These are phyloP conservation scores for Bryconaethiops microstoma DNA, from an alignment of 2,797 vertebrate genomes.

Conservation along the genomic window DNA sequence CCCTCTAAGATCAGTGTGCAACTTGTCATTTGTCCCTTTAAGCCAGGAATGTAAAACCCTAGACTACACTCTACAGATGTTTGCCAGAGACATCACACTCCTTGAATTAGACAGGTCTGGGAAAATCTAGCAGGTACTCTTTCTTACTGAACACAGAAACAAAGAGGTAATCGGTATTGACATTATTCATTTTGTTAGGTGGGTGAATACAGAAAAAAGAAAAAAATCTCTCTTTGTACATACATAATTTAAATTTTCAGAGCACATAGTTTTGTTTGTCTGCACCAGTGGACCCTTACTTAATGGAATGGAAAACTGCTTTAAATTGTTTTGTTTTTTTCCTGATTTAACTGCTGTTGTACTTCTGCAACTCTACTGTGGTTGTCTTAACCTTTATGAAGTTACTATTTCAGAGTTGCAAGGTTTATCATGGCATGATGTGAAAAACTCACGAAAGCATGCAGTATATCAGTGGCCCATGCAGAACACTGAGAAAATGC, in stretches of 20 bases:
- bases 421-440: no score
- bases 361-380: neutral
- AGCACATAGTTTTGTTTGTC: neutral
- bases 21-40: constrained; percentile 28
- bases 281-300: no score
- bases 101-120: constrained; percentile 66
- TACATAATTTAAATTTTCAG: neutral
- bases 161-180: neutral
- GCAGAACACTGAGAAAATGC: neutral
- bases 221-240: constrained; percentile 46
- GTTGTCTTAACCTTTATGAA: no score
- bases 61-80: constrained; percentile 33
- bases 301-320: neutral
- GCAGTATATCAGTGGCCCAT: neutral
- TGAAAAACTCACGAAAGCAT: neutral
- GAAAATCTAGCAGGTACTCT: constrained; percentile 57
- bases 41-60: constrained; percentile 58
- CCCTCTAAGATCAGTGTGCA: constrained; percentile 15
- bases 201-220: constrained; percentile 65
- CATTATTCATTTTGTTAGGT: neutral
- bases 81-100: constrained; percentile 66
- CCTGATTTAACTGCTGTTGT: neutral
- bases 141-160: constrained; percentile 69
- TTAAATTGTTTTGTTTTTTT: neutral
- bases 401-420: no score